Conservation (phyloP, 2,888 invertebrate genomes). For the Unio pictorum region DNA sequence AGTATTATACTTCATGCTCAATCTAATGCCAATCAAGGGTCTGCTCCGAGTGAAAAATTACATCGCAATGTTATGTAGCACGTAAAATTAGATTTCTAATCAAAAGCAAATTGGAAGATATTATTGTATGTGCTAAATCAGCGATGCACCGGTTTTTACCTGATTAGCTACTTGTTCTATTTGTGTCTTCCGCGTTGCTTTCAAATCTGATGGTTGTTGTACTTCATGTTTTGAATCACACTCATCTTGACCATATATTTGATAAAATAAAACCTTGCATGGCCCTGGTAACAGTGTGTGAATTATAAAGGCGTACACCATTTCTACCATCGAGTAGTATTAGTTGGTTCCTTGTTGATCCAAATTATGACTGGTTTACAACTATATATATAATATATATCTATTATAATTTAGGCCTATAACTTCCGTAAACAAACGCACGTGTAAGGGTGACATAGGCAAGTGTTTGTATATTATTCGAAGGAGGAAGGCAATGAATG, state of each 20-base stretch:
- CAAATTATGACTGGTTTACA: neutral
- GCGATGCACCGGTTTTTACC: conserved; percentile 13
- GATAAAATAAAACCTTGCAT: conserved; percentile 49
- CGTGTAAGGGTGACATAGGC: conserved; percentile 8
- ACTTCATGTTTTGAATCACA: conserved; percentile 5
- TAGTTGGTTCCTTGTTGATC: neutral
- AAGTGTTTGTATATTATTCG: neutral
- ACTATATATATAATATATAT: neutral
- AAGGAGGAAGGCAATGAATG: neutral
- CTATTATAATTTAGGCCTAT: neutral
- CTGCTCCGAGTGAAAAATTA: too few relatives aligned
- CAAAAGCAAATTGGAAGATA: too few relatives aligned
- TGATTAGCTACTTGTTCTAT: conserved; percentile 45
- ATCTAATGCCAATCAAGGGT: too few relatives aligned
- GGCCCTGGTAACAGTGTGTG: conserved; percentile 53
- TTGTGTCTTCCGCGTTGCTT: conserved; percentile 5
- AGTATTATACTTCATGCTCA: too few relatives aligned
- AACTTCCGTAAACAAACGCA: conserved; percentile 2
- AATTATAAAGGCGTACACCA: conserved; percentile 63
- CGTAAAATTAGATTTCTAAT: too few relatives aligned
- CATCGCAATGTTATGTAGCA: too few relatives aligned
- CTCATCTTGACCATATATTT: conserved; percentile 32
- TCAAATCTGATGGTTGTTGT: conserved; percentile 13
- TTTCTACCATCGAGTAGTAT: conserved; percentile 5
- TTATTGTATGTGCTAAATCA: too few relatives aligned